Conservation (phyloP, 2,797 vertebrate species). For the Bufotes viridis region DNA sequence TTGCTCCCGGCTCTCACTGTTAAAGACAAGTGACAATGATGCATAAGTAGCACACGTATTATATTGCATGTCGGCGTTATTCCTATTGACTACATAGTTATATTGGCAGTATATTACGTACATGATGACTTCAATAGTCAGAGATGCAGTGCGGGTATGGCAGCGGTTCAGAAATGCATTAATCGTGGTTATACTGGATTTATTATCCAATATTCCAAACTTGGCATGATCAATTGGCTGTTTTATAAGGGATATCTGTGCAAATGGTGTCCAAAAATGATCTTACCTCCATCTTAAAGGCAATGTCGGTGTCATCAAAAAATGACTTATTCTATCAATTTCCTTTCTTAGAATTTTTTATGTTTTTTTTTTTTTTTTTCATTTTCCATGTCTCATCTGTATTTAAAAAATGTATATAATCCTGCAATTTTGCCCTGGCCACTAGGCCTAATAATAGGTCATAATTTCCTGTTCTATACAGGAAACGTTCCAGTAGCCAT, state of each 20-base stretch:
- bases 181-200: background rate
- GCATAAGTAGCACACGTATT: background rate
- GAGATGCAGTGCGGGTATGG: constrained; percentile 7
- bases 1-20: background rate
- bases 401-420: no score
- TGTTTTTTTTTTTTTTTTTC: no score
- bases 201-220: background rate
- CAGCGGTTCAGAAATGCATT: background rate
- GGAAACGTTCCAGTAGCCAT: no score
- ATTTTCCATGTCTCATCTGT: no score
- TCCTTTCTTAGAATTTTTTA: no score
- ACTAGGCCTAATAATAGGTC: no score
- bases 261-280: background rate
- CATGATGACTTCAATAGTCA: constrained; percentile 9
- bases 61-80: background rate
- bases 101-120: constrained; percentile 10
- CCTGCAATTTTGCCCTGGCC: no score
- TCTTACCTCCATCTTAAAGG: no score
- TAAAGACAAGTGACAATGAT: constrained; percentile 7
- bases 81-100: background rate
- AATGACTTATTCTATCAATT: no score
- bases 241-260: background rate
- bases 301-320: no score
- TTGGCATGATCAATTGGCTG: background rate
- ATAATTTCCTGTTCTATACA: no score